Evolutionary conservation across 2,113 vertebrate genomes (phyloP), one percentile per base, ranked within the genome.

Genomic region (Clarias macrocephalus): DNA sequence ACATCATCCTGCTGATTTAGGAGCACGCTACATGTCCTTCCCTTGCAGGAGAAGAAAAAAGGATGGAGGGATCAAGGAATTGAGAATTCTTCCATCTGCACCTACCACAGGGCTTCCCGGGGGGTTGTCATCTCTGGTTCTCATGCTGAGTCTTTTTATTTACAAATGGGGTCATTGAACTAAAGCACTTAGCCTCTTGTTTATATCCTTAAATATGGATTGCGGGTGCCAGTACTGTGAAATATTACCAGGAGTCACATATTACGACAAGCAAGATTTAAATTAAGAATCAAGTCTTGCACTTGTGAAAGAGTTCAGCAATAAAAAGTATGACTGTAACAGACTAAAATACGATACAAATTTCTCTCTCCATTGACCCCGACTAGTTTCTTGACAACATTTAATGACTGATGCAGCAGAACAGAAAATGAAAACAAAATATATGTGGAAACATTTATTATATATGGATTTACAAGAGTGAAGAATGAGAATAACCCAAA

Each of bases 1-100:
- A 30, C 91, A 92, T 90, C 88, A 90, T 83, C 62, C 91, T 88
- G 91, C 91, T 91, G 9, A 80, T 59, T 77, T 59, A 16, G 37
- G 30, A 73, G 73, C 25, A 80, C 70, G 18, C 59, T 72, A 48
- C 16, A n/a, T 85, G 42, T 10, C 28, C 8, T 23, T 21, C 8
- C 5, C 62, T 60, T 25, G 66, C 12, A n/a, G 33, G 52, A 57
- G 48, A 60, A 33, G 48, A 48, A 42, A 13, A 54, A 79, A 76
- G 3, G 21, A n/a, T 66, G 19, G 16, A 19, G 52, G 16, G 23
- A 72, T 52, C 66, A 57, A 19, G 25, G 25, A 6, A 77, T n/a
- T 25, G 48, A 57, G 54, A 80, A 80, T 59, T 18, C 16, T 59
- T 80, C 54, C 18, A 59, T 21, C 54, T 59, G 15, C 3, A 80